phyloP scores from a whole-genome alignment of 2,797 vertebrate species.

The Sebastes baramenuke region DNA sequence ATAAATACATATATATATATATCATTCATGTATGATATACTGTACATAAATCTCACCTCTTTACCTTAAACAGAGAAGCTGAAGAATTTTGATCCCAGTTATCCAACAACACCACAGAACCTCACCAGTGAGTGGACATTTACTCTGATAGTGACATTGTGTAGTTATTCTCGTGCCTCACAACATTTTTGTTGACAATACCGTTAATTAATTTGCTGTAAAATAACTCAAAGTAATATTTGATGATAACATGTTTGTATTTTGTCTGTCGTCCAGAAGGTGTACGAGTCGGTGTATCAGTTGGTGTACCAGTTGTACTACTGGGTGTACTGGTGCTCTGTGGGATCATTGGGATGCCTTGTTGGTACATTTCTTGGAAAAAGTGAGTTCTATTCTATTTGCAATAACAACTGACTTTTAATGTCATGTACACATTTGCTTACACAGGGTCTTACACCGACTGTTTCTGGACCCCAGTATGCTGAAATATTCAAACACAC shows the following conservation, averaged over 20 bases:
- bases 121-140: not conserved
- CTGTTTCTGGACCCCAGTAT: too few species aligned
- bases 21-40: not conserved
- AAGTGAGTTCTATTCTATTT: constrained; percentile 32
- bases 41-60: not conserved
- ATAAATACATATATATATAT: not conserved
- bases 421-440: not conserved
- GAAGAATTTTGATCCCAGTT: accelerated
- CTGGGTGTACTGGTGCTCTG: accelerated
- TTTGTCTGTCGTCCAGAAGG: not conserved
- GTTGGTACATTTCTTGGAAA: not conserved
- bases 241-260: not conserved
- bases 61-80: not conserved
- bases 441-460: not conserved
- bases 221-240: not conserved
- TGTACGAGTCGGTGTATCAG: accelerated
- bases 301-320: accelerated
- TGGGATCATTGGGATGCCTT: accelerated
- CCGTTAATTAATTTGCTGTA: not conserved
- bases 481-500: too few species aligned
- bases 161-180: not conserved
- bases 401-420: not conserved
- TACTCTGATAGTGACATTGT: not conserved
- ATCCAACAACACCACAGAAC: accelerated
- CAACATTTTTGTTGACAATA: not conserved